Percentiles rank a stretch among this genome's conserved stretches.
These are phyloP conservation scores for Slavum lentiscoides DNA, from an alignment of 2,888 invertebrate genomes.

Conservation along the genomic window DNA sequence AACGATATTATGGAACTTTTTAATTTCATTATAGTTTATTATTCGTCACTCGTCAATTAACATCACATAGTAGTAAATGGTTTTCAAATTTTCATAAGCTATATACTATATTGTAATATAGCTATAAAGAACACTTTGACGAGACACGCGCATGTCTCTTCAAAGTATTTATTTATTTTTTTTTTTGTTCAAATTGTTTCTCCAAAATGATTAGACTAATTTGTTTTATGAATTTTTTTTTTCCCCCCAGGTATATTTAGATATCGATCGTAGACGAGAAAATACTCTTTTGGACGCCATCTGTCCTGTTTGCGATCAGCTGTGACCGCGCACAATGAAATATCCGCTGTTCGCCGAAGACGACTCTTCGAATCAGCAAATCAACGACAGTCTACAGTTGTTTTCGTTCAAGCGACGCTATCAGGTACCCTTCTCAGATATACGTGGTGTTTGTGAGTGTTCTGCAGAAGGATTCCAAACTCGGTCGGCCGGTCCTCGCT, in stretches of 20 bases:
- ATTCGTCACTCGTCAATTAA: too few relatives aligned
- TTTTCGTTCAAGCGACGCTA: conserved; percentile 49
- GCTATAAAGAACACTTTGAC: too few relatives aligned
- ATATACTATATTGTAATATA: too few relatives aligned
- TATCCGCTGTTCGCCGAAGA: conserved; percentile 40
- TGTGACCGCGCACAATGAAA: conserved; percentile 27
- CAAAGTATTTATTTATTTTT: too few relatives aligned
- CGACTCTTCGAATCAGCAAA: conserved; percentile 20
- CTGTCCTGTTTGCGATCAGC: not conserved
- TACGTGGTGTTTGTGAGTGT: not conserved
- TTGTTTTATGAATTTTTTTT: not conserved
- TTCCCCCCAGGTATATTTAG: conserved; percentile 22
- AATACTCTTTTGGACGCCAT: not conserved
- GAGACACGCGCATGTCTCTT: too few relatives aligned
- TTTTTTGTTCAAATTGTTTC: too few relatives aligned
- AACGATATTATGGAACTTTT: too few relatives aligned
- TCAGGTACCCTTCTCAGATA: conserved; percentile 27
- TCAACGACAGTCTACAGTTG: conserved; percentile 41
- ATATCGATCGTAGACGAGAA: not conserved
- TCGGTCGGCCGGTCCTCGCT: too few relatives aligned
- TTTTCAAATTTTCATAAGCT: too few relatives aligned
- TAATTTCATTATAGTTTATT: too few relatives aligned
- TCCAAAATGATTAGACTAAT: not conserved
- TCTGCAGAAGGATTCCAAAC: too few relatives aligned
- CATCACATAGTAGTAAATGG: too few relatives aligned